Conservation (phyloP, 2,113 vertebrate species). For the Perca schrenkii region DNA sequence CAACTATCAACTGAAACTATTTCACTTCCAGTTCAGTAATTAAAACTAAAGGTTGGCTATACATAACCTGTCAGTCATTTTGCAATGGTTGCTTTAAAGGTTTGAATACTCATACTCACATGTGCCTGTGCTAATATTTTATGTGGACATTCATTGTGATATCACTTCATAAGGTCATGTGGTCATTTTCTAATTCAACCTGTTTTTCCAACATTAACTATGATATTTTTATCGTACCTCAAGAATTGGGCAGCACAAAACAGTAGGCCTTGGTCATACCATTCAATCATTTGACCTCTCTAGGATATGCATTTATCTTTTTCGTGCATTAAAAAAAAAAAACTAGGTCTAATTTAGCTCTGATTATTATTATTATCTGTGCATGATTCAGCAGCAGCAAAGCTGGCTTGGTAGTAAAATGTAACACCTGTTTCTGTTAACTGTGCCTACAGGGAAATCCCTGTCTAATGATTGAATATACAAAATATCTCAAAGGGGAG, state of each 20-base stretch:
- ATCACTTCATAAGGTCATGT: background rate
- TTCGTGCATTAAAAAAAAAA: background rate
- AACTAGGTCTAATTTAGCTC: background rate
- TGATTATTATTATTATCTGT: slow-evolving; percentile 8
- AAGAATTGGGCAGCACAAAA: background rate
- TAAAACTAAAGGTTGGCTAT: background rate
- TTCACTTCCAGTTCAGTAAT: background rate
- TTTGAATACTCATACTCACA: background rate
- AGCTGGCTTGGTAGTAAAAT: slow-evolving; percentile 7
- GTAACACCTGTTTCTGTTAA: slow-evolving; percentile 8
- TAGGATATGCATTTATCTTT: background rate
- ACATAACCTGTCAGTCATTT: background rate
- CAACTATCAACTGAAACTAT: too few relatives aligned
- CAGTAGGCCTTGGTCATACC: background rate
- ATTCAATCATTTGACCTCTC: background rate
- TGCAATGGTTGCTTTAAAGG: background rate
- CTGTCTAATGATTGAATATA: slow-evolving; percentile 28
- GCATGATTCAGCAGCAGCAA: slow-evolving; percentile 24
- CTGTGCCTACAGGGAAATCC: slow-evolving; percentile 14
- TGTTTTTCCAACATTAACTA: background rate
- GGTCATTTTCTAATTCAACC: background rate
- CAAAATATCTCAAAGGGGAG: slow-evolving; percentile 8
- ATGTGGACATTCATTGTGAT: background rate
- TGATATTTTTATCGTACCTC: background rate
- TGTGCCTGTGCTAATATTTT: background rate